These are phyloP conservation scores for Phorcus lineatus DNA, from an alignment of 2,888 invertebrate genomes.

Conservation along the genomic window DNA sequence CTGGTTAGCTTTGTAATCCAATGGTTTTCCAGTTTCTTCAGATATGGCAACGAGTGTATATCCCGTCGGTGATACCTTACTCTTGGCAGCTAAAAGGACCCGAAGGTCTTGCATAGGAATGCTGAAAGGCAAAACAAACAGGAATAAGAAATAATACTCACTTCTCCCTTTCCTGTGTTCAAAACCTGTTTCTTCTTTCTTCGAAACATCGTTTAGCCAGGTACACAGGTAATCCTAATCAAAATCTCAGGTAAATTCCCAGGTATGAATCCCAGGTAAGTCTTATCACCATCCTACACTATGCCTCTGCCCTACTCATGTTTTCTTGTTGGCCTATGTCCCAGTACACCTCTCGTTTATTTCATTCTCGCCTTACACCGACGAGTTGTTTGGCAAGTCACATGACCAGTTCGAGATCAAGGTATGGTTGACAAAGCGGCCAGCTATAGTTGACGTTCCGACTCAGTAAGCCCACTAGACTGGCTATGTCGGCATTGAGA, in stretches of 20 bases:
- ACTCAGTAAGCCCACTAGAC: no score
- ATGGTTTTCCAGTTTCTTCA: constrained; percentile 77
- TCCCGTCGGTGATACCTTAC: constrained; percentile 82
- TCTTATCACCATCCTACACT: no score
- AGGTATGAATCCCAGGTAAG: no score
- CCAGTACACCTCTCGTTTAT: constrained; percentile 2
- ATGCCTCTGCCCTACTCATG: no score
- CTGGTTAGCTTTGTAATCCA: constrained; percentile 85
- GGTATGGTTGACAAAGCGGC: constrained; percentile 1
- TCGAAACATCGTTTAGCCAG: neutral
- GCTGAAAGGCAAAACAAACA: constrained; percentile 76
- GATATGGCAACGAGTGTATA: constrained; percentile 81
- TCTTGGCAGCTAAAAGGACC: constrained; percentile 83
- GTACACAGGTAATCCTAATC: neutral
- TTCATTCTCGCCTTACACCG: constrained; percentile 5
- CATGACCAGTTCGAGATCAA: constrained; percentile 5
- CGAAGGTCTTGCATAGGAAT: constrained; percentile 88
- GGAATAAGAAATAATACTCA: neutral
- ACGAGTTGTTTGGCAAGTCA: constrained; percentile 12
- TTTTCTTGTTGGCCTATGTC: neutral
- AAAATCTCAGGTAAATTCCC: neutral
- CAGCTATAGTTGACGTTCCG: no score
- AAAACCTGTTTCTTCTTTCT: constrained; percentile 22
- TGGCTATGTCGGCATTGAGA: no score
- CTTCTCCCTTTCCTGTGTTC: neutral